These are phyloP conservation scores for Watsonalla binaria DNA, from an alignment of 2,888 invertebrate species.

Conservation along the genomic window DNA sequence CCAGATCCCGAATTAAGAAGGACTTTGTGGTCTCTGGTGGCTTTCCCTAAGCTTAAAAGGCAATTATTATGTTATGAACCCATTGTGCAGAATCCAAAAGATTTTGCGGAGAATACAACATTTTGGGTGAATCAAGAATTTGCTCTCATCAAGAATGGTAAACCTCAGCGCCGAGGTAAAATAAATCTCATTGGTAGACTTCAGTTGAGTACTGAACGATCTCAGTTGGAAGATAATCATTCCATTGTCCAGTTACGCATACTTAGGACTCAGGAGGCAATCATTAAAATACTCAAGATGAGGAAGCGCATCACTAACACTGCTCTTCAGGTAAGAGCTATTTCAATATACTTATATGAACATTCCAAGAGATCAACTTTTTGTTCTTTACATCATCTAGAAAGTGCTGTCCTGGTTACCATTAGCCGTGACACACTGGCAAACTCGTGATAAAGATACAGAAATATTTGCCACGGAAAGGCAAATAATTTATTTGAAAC, in stretches of 20 bases:
- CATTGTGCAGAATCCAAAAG: conserved; percentile 91
- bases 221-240: conserved; percentile 98
- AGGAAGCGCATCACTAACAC: conserved; percentile 96
- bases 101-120: conserved; percentile 93
- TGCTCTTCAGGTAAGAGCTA: conserved; percentile 85
- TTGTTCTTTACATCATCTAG: too few relatives aligned
- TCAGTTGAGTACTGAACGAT: conserved; percentile 96
- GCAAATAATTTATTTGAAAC: conserved; percentile 7
- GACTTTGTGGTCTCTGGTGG: conserved; percentile 96
- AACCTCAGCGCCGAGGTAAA: conserved; percentile 95
- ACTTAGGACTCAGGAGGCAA: conserved; percentile 96
- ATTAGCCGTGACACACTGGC: too few relatives aligned
- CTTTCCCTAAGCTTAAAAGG: conserved; percentile 96
- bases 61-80: conserved; percentile 93
- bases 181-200: conserved; percentile 97
- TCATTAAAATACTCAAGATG: conserved; percentile 99
- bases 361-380: too few relatives aligned
- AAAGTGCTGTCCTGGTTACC: too few relatives aligned
- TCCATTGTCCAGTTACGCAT: conserved; percentile 98
- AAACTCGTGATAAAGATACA: too few relatives aligned
- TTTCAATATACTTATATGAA: background rate
- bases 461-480: too few relatives aligned
- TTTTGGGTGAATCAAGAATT: conserved; percentile 99
- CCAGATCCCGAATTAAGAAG: conserved; percentile 96
- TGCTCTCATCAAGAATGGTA: conserved; percentile 95